Evolutionary conservation across 2,797 vertebrate genomes (phyloP).

Genomic region (Podarcis siculus): DNA sequence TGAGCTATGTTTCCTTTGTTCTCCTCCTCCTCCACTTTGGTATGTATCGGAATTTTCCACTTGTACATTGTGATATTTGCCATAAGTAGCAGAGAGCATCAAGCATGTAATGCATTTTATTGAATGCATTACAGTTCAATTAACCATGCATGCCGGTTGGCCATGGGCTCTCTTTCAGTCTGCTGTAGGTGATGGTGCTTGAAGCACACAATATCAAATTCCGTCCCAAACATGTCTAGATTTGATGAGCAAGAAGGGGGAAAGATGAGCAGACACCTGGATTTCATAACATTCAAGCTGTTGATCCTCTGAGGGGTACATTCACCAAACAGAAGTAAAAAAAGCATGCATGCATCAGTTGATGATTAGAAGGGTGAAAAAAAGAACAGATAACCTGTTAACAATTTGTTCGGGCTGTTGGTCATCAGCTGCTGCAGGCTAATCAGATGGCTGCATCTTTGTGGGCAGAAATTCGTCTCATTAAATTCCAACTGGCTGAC

Average conservation of each 20-base stretch:
- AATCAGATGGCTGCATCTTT: background rate
- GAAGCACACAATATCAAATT: background rate
- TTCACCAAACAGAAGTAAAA: conserved; percentile 17
- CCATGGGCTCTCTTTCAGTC: background rate
- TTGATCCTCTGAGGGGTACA: conserved; percentile 3
- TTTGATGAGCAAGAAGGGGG: conserved; percentile 1
- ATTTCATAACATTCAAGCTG: conserved; percentile 3
- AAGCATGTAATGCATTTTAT: background rate
- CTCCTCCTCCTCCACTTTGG: background rate
- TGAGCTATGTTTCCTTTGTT: background rate
- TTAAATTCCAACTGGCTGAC: conserved; percentile 1
- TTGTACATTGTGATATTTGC: background rate
- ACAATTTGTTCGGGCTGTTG: conserved; percentile 21
- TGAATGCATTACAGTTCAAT: background rate
- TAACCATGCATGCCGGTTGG: background rate
- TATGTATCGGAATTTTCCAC: background rate
- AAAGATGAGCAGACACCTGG: background rate
- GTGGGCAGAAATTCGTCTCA: background rate
- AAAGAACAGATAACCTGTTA: conserved; percentile 1
- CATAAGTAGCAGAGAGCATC: background rate
- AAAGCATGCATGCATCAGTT: conserved; percentile 2
- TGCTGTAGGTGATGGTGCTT: background rate
- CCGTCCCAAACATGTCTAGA: conserved; percentile 3
- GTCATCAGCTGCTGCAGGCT: background rate
- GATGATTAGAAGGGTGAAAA: background rate